Evolutionary conservation across 1,140 invertebrate genomes (phyloP), one percentile per base, ranked within the genome.

Genomic region (Musca vetustissima): DNA sequence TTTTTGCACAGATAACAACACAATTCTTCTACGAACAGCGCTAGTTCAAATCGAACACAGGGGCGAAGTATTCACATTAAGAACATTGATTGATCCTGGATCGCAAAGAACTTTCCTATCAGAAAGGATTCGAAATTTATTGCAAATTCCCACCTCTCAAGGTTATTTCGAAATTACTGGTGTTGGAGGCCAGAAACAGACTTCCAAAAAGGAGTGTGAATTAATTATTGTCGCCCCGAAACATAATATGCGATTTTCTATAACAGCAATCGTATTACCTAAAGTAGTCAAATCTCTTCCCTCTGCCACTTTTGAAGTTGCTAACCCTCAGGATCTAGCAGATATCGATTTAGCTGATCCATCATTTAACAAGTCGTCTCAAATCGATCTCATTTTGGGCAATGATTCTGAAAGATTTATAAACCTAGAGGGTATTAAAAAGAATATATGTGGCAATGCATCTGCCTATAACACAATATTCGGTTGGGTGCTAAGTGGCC

Each of bases 351-450:
- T 52, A 19, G 50, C 50, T 19, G 50, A 52, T 21, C 50, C 19
- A 1, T 19, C 50, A 1, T 52, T 52, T 19, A 19, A 52, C 17
- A n/a, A 52, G 19, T 52, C 50, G 1, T 52, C 50, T 9, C 50
- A 52, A 52, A 52, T 52, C 14, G 50, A 52, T 52, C 17, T 52
- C 3, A 19, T 52, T 9, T 19, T 55, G 19, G 52, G 52, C n/a
- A 55, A 55, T 55, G 52, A 55, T 22, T 55, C 21, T 22, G 52
- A 55, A 11, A 11, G 22, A 6, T n/a, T 25, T 50, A 66, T 66
- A 21, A 48, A 50, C 17, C 15, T 32, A 52, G 24, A 50, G 0
- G 50, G 65, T 17, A 28, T 53, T 14, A 66, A 32, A 32, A 66
- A 21, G 21, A 66, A 53, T 6, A 52, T 66, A 9, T 25, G 49